These are phyloP conservation scores for Drosophila rufa DNA, from an alignment of 1,140 invertebrate species.

Conservation along the genomic window DNA sequence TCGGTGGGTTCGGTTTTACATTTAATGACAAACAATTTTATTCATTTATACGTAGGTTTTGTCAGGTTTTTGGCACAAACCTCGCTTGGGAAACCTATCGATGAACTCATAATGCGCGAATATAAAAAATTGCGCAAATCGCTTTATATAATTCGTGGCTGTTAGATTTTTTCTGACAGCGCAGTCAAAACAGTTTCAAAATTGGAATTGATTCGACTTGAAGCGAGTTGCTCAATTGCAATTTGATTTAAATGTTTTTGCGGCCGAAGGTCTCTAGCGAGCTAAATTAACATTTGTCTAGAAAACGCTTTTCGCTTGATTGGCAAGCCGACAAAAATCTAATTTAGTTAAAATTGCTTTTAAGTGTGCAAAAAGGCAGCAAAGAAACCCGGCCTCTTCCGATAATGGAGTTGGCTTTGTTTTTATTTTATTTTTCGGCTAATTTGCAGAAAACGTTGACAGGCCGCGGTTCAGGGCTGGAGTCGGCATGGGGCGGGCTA, in stretches of 20 bases:
- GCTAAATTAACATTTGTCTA: conserved; percentile 59
- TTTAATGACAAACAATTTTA: conserved; percentile 60
- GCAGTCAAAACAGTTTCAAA: conserved; percentile 40
- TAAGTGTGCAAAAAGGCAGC: conserved; percentile 56
- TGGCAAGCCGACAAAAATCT: conserved; percentile 67
- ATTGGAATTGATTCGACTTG: conserved; percentile 36
- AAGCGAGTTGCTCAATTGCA: conserved; percentile 50
- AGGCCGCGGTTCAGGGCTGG: conserved; percentile 55
- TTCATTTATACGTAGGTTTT: conserved; percentile 43
- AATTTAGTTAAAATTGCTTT: conserved; percentile 82
- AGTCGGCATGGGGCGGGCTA: conserved; percentile 52
- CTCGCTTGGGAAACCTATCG: conserved; percentile 30
- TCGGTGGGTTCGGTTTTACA: conserved; percentile 21
- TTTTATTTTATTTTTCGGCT: conserved; percentile 37
- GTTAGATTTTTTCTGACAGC: conserved; percentile 46
- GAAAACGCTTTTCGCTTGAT: conserved; percentile 69
- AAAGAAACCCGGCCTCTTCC: conserved; percentile 44
- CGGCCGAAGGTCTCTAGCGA: conserved; percentile 41
- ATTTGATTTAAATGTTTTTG: conserved; percentile 56
- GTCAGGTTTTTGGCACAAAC: conserved; percentile 17
- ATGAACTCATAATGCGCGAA: conserved; percentile 40
- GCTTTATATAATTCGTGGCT: conserved; percentile 57
- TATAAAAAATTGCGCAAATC: conserved; percentile 68
- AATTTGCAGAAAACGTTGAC: conserved; percentile 62
- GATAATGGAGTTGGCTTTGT: conserved; percentile 51